phyloP scores from a whole-genome alignment of 2,888 invertebrate genomes.

The Ecdyonurus torrentis region DNA sequence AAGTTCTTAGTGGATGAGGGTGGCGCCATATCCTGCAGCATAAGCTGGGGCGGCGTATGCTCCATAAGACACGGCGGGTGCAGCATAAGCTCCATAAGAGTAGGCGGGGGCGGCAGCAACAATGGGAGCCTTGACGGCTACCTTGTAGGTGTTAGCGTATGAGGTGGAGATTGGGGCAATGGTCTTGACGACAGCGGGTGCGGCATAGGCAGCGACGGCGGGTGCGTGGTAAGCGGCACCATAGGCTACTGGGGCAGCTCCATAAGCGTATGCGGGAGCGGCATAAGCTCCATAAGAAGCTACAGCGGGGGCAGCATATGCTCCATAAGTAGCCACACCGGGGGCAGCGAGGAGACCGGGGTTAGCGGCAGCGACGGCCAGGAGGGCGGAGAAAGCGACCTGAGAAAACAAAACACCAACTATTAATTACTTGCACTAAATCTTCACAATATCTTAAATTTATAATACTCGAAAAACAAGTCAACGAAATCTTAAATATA shows the following conservation, averaged over 20 bases:
- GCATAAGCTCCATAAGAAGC: conserved; percentile 9
- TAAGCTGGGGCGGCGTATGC: neutral
- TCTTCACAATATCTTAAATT: too few species aligned
- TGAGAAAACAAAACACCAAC: conserved; percentile 10
- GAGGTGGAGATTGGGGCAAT: conserved; percentile 42
- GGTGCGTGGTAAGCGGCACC: conserved; percentile 21
- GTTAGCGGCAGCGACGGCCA: conserved; percentile 23
- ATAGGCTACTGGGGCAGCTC: conserved; percentile 10
- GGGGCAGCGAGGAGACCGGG: conserved; percentile 11
- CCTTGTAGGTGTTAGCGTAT: conserved; percentile 46
- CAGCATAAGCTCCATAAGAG: too few species aligned
- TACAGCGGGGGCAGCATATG: conserved; percentile 11
- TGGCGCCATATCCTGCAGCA: neutral
- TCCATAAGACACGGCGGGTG: too few species aligned
- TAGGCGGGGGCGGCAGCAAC: conserved; percentile 20
- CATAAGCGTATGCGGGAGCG: conserved; percentile 21
- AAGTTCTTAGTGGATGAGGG: neutral
- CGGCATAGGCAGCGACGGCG: conserved; percentile 21
- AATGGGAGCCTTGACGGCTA: conserved; percentile 21
- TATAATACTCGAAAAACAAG: too few species aligned
- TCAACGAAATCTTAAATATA: too few species aligned
- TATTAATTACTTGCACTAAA: too few species aligned
- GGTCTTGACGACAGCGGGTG: conserved; percentile 22
- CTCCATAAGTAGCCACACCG: neutral
- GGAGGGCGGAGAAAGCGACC: conserved; percentile 22